Base-by-base conservation (phyloP, 2,113 vertebrate species). In the Euleptes europaea region DNA sequence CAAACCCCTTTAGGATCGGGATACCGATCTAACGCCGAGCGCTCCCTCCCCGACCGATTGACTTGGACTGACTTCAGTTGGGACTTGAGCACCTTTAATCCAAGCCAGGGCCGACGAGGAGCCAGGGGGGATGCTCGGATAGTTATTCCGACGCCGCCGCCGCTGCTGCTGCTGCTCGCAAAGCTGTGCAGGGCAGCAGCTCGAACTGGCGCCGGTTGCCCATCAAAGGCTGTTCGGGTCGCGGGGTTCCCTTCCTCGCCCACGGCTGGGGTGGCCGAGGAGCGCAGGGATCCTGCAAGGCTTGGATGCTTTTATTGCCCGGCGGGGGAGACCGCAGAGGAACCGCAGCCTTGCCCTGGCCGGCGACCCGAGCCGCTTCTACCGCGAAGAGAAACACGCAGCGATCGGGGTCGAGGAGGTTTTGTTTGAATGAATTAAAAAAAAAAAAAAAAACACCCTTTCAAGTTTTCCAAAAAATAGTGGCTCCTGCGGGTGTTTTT, bases 381-480 rank as follows among this genome's bases (percentile, higher is more conserved):
- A 13, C 57, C 84, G 85, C 82, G 86, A 86, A 7, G 88, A 57
- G 82, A 86, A 92, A 86, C 28, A 63, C 81, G 1, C 8, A 51
- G 40, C 19, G 44, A 47, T 5, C 4, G 47, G 1, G 90, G 80
- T 71, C 77, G 84, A 87, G 89, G 92, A 92, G 69, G n/a, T 60
- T 86, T 65, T 84, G 70, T 7, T 44, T 33, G 74, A 82, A 83
- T 80, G 4, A 28, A 57, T 51, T 57, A 84, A 76, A 79, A 49
- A 49, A n/a, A n/a, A n/a, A n/a, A n/a, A n/a, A n/a, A n/a, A n/a
- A n/a, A n/a, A n/a, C n/a, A n/a, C 67, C 38, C 84, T 81, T 78
- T 83, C 49, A 85, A 79, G 21, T 5, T 33, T 3, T 35, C n/a
- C 69, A 69, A 47, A 23, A 90, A 86, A 42, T 10, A 67, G 7